Evolutionary conservation across 2,888 invertebrate species (phyloP).

Genomic region (Mayetiola destructor): DNA sequence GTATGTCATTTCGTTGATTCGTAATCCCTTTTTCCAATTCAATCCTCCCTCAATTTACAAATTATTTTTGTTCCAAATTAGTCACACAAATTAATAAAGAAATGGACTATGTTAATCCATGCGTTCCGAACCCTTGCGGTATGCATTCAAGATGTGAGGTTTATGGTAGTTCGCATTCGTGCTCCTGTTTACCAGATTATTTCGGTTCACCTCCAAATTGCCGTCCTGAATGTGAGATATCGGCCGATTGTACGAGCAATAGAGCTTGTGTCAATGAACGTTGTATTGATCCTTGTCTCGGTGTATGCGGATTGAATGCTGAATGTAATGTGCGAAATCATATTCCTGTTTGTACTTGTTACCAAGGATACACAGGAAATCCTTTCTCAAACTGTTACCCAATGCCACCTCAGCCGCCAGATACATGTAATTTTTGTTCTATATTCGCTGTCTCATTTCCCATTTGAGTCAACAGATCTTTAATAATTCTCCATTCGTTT

Average conservation of each 20-base stretch:
- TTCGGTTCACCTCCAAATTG: slow-evolving; percentile 63
- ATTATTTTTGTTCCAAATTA: neutral
- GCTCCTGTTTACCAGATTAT: slow-evolving; percentile 56
- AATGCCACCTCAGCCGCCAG: neutral
- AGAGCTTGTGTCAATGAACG: slow-evolving; percentile 57
- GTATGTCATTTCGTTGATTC: neutral
- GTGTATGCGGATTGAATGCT: slow-evolving; percentile 58
- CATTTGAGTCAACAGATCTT: too few relatives aligned
- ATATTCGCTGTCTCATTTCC: too few relatives aligned
- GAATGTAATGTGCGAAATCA: slow-evolving; percentile 60
- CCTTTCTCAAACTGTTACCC: slow-evolving; percentile 51
- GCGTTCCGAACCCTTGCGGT: slow-evolving; percentile 65
- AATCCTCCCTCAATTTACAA: neutral
- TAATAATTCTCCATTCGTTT: too few relatives aligned
- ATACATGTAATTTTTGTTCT: too few relatives aligned
- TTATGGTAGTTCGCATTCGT: slow-evolving; percentile 50
- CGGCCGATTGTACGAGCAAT: slow-evolving; percentile 56
- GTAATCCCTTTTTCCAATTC: neutral
- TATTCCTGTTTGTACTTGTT: slow-evolving; percentile 61
- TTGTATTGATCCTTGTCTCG: slow-evolving; percentile 62
- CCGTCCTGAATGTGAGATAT: slow-evolving; percentile 61
- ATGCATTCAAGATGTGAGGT: slow-evolving; percentile 59
- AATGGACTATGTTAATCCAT: slow-evolving; percentile 44
- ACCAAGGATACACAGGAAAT: slow-evolving; percentile 56
- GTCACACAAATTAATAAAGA: slow-evolving; percentile 29